Conservation (phyloP, 2,888 invertebrate genomes). For the Xestia xanthographa region DNA sequence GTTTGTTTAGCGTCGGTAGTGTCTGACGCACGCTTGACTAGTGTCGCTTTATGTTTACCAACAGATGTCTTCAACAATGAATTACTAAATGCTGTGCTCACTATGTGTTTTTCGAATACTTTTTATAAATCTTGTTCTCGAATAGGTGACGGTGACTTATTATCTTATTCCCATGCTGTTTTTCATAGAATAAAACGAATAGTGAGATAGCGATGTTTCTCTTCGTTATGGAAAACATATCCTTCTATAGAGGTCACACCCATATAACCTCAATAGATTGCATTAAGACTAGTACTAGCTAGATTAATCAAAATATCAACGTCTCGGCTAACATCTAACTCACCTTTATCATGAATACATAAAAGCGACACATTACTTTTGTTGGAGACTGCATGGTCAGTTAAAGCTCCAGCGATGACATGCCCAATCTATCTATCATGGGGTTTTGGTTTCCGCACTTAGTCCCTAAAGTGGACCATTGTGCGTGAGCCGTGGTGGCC, state of each 20-base stretch:
- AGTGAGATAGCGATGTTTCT: not conserved
- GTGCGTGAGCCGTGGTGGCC: too few species aligned
- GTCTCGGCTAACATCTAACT: too few species aligned
- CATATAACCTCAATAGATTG: slow-evolving; percentile 34
- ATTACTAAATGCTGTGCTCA: slow-evolving; percentile 18
- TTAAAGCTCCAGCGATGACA: too few species aligned
- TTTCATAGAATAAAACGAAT: not conserved
- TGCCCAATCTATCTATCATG: too few species aligned
- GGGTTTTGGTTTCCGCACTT: too few species aligned
- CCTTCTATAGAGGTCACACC: slow-evolving; percentile 36
- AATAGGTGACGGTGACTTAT: not conserved
- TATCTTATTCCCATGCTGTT: not conserved
- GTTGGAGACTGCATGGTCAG: too few species aligned
- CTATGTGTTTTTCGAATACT: slow-evolving; percentile 19
- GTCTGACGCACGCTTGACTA: slow-evolving; percentile 42
- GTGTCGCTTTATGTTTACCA: slow-evolving; percentile 28
- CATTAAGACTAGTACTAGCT: slow-evolving; percentile 1
- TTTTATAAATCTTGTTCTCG: not conserved
- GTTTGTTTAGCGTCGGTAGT: slow-evolving; percentile 35
- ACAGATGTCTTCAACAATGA: slow-evolving; percentile 19
- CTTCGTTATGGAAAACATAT: slow-evolving; percentile 39
- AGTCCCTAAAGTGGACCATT: too few species aligned
- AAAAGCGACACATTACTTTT: too few species aligned
- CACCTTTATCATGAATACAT: too few species aligned
- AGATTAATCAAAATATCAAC: slow-evolving; percentile 46